Evolutionary conservation across 2,888 invertebrate genomes (phyloP).

Genomic region (Clepsis dumicolana): DNA sequence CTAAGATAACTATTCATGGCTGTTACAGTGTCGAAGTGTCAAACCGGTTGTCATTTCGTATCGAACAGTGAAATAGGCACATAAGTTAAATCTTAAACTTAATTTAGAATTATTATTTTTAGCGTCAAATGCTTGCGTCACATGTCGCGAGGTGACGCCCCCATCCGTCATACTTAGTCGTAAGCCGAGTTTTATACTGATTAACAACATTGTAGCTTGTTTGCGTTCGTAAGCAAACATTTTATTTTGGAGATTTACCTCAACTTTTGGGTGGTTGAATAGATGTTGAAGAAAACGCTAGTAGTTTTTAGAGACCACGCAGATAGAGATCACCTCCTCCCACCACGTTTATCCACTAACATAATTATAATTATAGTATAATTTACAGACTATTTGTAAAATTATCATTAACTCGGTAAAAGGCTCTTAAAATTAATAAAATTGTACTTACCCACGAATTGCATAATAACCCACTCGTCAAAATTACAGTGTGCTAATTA

Average conservation of each 20-base stretch:
- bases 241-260: neutral
- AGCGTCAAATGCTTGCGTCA: constrained; percentile 4
- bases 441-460: neutral
- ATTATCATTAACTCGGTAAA: neutral
- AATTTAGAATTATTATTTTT: constrained; percentile 22
- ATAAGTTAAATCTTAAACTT: neutral
- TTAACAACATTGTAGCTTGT: constrained; percentile 28
- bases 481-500: neutral
- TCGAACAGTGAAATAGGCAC: too few species aligned
- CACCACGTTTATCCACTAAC: neutral
- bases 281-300: neutral
- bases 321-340: too few species aligned
- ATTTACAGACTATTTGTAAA: neutral
- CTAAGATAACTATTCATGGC: too few species aligned
- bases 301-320: too few species aligned
- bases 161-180: constrained; percentile 36
- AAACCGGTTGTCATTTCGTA: too few species aligned
- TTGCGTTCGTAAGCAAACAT: neutral
- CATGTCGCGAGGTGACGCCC: constrained; percentile 14
- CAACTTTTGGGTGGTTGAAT: constrained; percentile 31
- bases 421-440: neutral
- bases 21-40: too few species aligned
- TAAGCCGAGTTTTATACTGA: constrained; percentile 29
- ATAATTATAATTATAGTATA: neutral
- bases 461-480: neutral